Percentiles rank a stretch among this genome's conserved stretches.
phyloP scores from a whole-genome alignment of 2,888 invertebrate species.

The Euphydryas editha region DNA sequence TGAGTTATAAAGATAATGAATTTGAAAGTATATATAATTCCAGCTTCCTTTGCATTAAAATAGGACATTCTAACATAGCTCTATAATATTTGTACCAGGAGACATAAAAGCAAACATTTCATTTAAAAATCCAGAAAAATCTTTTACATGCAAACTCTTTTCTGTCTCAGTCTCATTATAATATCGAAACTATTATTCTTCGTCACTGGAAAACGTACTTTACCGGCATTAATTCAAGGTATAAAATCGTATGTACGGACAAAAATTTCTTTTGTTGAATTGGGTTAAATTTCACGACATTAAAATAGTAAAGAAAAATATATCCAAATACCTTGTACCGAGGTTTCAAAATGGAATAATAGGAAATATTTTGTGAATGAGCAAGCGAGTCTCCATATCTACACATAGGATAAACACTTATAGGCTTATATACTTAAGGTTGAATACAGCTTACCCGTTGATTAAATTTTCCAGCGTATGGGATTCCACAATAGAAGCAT shows the following conservation, averaged over 20 bases:
- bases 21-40: neutral
- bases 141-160: constrained; percentile 57
- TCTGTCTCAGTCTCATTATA: constrained; percentile 58
- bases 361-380: constrained; percentile 20
- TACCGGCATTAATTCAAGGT: constrained; percentile 19
- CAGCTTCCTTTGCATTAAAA: constrained; percentile 1
- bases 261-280: constrained; percentile 35
- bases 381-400: constrained; percentile 16
- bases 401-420: constrained; percentile 34
- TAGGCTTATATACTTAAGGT: constrained; percentile 40
- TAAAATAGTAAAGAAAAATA: constrained; percentile 9
- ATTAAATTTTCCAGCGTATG: constrained; percentile 45
- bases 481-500: constrained; percentile 54
- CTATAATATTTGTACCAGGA: constrained; percentile 27
- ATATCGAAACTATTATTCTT: constrained; percentile 49
- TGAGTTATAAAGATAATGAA: neutral
- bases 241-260: constrained; percentile 14
- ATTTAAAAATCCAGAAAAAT: constrained; percentile 45
- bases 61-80: constrained; percentile 28
- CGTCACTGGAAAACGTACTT: constrained; percentile 17
- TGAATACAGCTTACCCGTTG: constrained; percentile 56
- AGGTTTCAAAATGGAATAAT: constrained; percentile 21
- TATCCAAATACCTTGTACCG: neutral
- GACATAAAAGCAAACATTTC: constrained; percentile 38
- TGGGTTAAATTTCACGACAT: constrained; percentile 32